These are phyloP conservation scores for Forbesichthys agassizii DNA, from an alignment of 2,113 vertebrate genomes.

Conservation along the genomic window DNA sequence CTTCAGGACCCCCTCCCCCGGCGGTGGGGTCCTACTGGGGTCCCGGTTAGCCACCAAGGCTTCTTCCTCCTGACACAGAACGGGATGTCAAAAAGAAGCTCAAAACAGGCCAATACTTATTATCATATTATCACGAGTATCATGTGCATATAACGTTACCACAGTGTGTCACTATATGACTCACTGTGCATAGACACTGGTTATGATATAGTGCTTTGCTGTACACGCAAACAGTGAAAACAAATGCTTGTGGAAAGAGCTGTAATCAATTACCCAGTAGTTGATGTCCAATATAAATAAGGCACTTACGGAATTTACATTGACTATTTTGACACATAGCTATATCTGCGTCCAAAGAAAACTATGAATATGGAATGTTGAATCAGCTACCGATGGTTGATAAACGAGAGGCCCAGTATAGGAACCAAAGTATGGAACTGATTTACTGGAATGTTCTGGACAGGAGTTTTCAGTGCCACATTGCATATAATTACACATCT, in stretches of 20 bases:
- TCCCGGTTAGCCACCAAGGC: conserved; percentile 66
- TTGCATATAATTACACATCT: not conserved
- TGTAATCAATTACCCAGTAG: conserved; percentile 7
- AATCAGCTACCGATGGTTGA: conserved; percentile 29
- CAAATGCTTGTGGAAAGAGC: conserved; percentile 11
- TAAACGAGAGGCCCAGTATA: conserved; percentile 28
- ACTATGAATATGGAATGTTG: conserved; percentile 49
- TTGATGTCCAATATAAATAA: conserved; percentile 48
- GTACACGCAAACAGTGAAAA: conserved; percentile 5
- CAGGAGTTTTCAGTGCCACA: conserved; percentile 1
- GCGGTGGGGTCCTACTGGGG: conserved; percentile 63
- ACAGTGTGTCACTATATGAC: not conserved
- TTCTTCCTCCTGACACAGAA: conserved; percentile 73
- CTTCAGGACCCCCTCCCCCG: conserved; percentile 85
- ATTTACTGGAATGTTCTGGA: not conserved
- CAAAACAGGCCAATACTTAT: not conserved
- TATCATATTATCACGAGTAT: not conserved
- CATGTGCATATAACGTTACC: not conserved
- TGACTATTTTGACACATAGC: conserved; percentile 27
- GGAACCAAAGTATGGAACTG: not conserved
- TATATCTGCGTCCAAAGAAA: conserved; percentile 41
- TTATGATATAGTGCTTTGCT: not conserved
- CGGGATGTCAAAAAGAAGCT: conserved; percentile 50
- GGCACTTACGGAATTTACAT: conserved; percentile 40
- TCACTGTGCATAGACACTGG: too few species aligned